Percentiles rank a stretch among this genome's conserved stretches.
Conservation (phyloP, 2,113 vertebrate genomes). For the Coptodon rendalli region DNA sequence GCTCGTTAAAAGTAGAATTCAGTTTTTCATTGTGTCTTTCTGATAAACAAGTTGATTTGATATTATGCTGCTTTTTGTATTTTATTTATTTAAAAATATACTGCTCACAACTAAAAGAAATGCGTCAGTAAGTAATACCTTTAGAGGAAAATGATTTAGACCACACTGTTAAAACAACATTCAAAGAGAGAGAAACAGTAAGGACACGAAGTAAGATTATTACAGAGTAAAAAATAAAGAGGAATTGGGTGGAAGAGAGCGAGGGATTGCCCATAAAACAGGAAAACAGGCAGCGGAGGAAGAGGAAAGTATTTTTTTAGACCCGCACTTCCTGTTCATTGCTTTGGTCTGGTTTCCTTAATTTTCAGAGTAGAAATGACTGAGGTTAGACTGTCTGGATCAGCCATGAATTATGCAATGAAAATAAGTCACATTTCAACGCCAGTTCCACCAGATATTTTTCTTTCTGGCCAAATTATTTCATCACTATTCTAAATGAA, state of each 20-base stretch:
- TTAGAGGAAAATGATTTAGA: not conserved
- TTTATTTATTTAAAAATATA: not conserved
- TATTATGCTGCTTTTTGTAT: not conserved
- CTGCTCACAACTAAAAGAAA: not conserved
- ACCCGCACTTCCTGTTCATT: slow-evolving; percentile 50
- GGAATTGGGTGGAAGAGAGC: not conserved
- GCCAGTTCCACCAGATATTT: not conserved
- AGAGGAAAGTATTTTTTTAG: slow-evolving; percentile 43
- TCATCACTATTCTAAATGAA: not conserved
- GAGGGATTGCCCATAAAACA: slow-evolving; percentile 6
- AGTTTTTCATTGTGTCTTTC: not conserved
- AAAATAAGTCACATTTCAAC: not conserved
- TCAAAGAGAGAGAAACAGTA: not conserved
- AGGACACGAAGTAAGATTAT: not conserved
- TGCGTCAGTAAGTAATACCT: not conserved
- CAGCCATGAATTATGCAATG: not conserved
- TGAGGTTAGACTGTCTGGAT: not conserved
- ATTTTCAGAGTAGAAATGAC: slow-evolving; percentile 36
- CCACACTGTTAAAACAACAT: not conserved
- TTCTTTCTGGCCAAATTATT: not conserved
- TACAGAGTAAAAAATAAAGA: not conserved
- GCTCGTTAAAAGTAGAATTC: not conserved
- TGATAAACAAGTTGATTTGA: not conserved
- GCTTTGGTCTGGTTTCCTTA: slow-evolving; percentile 44
- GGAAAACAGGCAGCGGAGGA: slow-evolving; percentile 48